Conservation (phyloP, 2,113 vertebrate species). For the Microcebus griseorufus region DNA sequence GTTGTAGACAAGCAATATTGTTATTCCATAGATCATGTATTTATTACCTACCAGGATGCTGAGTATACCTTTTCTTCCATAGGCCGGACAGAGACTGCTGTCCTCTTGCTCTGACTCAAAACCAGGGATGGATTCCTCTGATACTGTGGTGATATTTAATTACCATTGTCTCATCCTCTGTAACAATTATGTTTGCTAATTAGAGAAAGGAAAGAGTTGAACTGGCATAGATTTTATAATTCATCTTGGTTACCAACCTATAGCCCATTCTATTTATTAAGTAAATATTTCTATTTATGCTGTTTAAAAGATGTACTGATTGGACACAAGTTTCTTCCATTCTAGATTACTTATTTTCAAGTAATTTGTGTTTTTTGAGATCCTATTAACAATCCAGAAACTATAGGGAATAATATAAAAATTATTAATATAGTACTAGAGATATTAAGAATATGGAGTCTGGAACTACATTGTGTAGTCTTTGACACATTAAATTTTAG, state of each 20-base stretch:
- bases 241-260: neutral
- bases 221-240: neutral
- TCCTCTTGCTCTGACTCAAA: neutral
- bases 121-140: neutral
- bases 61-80: neutral
- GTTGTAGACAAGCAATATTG: neutral
- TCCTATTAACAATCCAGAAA: neutral
- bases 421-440: neutral
- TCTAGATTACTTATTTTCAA: neutral
- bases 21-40: neutral
- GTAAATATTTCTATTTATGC: neutral
- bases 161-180: neutral
- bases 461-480: neutral
- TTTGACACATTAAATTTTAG: neutral
- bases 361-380: neutral
- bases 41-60: neutral
- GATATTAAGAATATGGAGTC: neutral
- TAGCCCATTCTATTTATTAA: neutral
- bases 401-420: neutral
- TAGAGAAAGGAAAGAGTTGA: neutral
- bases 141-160: neutral
- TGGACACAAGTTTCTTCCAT: neutral
- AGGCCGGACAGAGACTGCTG: neutral
- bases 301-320: neutral
- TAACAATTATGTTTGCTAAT: neutral